Evolutionary conservation across 2,113 vertebrate genomes (phyloP), one percentile per base, ranked within the genome.

Genomic region (Rhinoptilus africanus): DNA sequence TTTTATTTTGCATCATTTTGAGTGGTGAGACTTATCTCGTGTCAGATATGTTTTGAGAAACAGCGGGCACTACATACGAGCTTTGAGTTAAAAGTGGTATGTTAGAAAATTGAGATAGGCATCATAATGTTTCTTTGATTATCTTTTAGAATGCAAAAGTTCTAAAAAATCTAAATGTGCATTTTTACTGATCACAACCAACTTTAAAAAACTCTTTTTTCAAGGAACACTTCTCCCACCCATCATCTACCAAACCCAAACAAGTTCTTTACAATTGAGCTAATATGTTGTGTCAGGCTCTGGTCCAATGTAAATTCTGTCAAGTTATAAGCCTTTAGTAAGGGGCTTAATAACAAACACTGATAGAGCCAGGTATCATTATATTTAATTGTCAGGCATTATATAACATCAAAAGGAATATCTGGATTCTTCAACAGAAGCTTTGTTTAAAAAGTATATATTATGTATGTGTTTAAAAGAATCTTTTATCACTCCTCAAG

Each of bases 401-500:
- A 54, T 78, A 72, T 53, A 76, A 93, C 50, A 80, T 95, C 86
- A 92, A 91, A 96, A 97, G 57, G 23, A 90, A 74, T 84, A 68
- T 15, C 53, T 89, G 45, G 10, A 68, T 95, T 39, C 60, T 93
- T 69, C 54, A 86, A 50, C 30, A 23, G 12, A 54, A 50, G 37
- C 85, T 85, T 94, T 84, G 45, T 93, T 57, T 48, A 16, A 56
- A 78, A 47, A 24, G 56, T 45, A 56, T 37, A 8, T 51, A 45
- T 39, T 32, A 41, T 21, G 9, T 32, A 8, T 59, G 8, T 37
- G 7, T 88, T 88, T 51, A 67, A 14, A 47, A 13, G 35, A 68
- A 47, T 34, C n/a, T 85, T 93, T 81, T 85, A 79, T 87, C 64
- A 53, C 43, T 85, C 15, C 9, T 73, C 19, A 51, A 62, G 45